Base-by-base conservation (phyloP, 2,888 invertebrate species). In the Cephonodes hylas region DNA sequence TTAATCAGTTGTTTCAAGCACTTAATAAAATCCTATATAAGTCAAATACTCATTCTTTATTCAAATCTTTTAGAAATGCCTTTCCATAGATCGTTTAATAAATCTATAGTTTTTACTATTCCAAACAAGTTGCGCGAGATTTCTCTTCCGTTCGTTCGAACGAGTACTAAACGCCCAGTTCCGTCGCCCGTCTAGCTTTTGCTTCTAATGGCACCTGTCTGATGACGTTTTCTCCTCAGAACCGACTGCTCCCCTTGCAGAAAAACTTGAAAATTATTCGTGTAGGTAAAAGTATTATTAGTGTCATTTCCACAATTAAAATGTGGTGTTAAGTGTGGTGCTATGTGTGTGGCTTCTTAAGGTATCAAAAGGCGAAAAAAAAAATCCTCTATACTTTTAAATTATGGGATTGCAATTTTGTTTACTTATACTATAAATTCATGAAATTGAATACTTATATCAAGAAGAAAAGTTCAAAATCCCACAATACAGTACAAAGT, bases 131-230 rank as follows among this genome's bases (percentile, higher is more conserved):
- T 73, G 72, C 73, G 75, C 75, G 65, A 76, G 76, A 71, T 81
- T 77, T 81, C 80, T 76, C 77, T 81, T 81, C 80, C 81, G 68
- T 58, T 66, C 53, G 62, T 66, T 66, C 68, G 70, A 72, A 70
- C 70, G 64, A 64, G n/a, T 62, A 63, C 18, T 58, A 62, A 61
- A 59, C 64, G 58, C 38, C 25, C 63, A 27, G 46, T 59, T 59
- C 44, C 42, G 58, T 48, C 27, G 48, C 58, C 10, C 13, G n/a
- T n/a, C 15, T 27, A 25, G 65, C 64, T 64, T 64, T 66, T 65
- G 68, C 65, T 68, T 69, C 66, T 48, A 48, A 48, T 53, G n/a
- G 46, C n/a, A 31, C 31, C 18, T 31, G 45, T 23, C n/a, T n/a
- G 8, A n/a, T 13, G 0, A 53, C 27, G 18, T 53, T 53, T 53